Base-by-base conservation (phyloP, 2,888 invertebrate genomes). In the Limenitis camilla region DNA sequence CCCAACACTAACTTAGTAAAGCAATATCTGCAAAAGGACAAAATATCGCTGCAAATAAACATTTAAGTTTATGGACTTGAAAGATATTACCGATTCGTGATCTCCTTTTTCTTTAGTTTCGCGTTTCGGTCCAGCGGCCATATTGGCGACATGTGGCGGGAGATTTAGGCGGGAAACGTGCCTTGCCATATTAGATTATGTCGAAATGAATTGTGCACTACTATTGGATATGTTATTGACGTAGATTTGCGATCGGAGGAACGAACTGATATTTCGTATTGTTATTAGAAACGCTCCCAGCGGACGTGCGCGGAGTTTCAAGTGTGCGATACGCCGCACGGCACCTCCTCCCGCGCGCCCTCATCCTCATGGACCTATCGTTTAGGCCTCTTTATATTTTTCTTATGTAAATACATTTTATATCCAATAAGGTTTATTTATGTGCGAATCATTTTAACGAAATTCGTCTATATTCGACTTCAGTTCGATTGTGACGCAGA, bases 171-270 rank as follows among this genome's bases (percentile, higher is more conserved):
- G 81, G 81, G 79, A 81, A 84, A 83, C 87, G 87, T 87, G 87
- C 82, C 77, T 81, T 71, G 80, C 81, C 80, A 80, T 85, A 86
- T 85, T 80, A 84, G 84, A 84, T 86, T 85, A 86, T 84, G 86
- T 83, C 81, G 86, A 81, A 87, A 86, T 86, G 87, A 86, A 87
- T 86, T 84, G 87, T 69, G 69, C 72, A 69, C 84, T 82, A 83
- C 85, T 86, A 87, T 86, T 85, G 86, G 86, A 87, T 87, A 84
- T 87, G 87, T 86, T 87, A 87, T 87, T 85, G 87, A 86, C 84
- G 81, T 84, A 86, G 85, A 87, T 87, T 87, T 87, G 86, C 87
- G 87, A 87, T 83, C 84, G 82, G 71, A 86, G 81, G 81, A 87
- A 87, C 86, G 87, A 87, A 87, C 87, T 87, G 86, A 87, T 87